Conservation (phyloP, 2,888 invertebrate genomes). For the Caenorhabditis parvicauda region DNA sequence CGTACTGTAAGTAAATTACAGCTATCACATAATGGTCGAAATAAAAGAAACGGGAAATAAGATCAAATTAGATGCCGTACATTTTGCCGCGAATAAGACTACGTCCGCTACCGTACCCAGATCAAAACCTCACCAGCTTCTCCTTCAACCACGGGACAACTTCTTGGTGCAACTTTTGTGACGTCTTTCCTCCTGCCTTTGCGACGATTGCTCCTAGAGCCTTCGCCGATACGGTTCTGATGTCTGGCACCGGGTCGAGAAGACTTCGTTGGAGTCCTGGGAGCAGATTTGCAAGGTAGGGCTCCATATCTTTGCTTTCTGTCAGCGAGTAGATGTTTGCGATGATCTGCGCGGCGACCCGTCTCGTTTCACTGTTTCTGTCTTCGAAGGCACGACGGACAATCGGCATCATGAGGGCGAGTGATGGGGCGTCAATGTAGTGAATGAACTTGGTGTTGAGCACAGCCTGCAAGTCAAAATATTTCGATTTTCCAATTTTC, state of each 20-base stretch:
- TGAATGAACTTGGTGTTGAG: conserved; percentile 81
- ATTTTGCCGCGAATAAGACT: too few species aligned
- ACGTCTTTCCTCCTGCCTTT: conserved; percentile 40
- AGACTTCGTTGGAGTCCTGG: conserved; percentile 92
- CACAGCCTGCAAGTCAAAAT: conserved; percentile 20
- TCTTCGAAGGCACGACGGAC: conserved; percentile 96
- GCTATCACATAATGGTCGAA: too few species aligned
- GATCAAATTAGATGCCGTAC: too few species aligned
- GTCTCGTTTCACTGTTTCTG: conserved; percentile 92
- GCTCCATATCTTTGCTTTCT: conserved; percentile 94
- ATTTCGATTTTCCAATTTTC: background rate
- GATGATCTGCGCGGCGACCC: conserved; percentile 99
- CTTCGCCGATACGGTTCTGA: conserved; percentile 88
- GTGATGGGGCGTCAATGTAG: conserved; percentile 95
- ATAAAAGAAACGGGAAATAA: too few species aligned
- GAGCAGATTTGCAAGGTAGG: conserved; percentile 91
- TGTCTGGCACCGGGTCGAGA: conserved; percentile 96
- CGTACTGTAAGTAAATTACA: background rate
- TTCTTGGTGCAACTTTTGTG: conserved; percentile 87
- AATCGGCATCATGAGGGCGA: conserved; percentile 98
- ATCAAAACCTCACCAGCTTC: conserved; percentile 74
- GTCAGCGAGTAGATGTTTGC: conserved; percentile 99
- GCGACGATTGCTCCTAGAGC: conserved; percentile 67
- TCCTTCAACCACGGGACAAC: conserved; percentile 97
- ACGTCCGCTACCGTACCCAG: too few species aligned